Base-by-base conservation (phyloP, 2,888 invertebrate genomes). In the Brenthis daphne region DNA sequence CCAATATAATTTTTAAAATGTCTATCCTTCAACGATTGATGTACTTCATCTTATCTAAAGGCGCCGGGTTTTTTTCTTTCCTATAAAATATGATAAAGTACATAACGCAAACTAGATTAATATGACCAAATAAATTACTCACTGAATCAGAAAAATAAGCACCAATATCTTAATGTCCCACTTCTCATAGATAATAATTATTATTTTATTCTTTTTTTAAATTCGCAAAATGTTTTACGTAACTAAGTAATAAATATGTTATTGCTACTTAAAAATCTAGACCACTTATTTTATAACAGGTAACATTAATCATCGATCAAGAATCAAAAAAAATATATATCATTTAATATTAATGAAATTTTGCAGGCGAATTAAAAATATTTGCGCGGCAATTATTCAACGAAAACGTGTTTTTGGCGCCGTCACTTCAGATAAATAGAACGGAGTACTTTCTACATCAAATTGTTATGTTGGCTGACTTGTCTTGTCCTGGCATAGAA, bases 391-490 rank as follows among this genome's bases (percentile, higher is more conserved):
- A 51, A 1, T 70, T 89, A 1, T 73, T 72, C n/a, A 69, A 76
- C 1, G 73, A 74, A 8, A 83, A 83, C 0, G 73, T 83, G 1
- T 79, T 76, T 37, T 70, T 81, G 33, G 83, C 84, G 0, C 71
- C 66, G 0, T 85, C 87, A 0, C 70, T 90, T 5, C 90, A 90
- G 71, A 78, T 76, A 0, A 85, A 87, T 37, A 77, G 83, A 64
- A 80, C 82, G 0, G 86, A 90, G 56, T 81, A 80, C 56, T 77
- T 77, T 54, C 71, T 89, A 0, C 89, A 91, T 57, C 84, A 89
- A 57, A 72, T 85, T 0, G 55, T 93, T 0, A 79, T 92, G 11
- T 14, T 93, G 4, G 82, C 85, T 6, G 93, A 94, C 69, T 72
- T 92, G 5, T 72, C 82, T 0, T 94, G 94, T 71, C 74, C 78